Conservation (phyloP, 2,888 invertebrate genomes). For the Brenthis daphne region DNA sequence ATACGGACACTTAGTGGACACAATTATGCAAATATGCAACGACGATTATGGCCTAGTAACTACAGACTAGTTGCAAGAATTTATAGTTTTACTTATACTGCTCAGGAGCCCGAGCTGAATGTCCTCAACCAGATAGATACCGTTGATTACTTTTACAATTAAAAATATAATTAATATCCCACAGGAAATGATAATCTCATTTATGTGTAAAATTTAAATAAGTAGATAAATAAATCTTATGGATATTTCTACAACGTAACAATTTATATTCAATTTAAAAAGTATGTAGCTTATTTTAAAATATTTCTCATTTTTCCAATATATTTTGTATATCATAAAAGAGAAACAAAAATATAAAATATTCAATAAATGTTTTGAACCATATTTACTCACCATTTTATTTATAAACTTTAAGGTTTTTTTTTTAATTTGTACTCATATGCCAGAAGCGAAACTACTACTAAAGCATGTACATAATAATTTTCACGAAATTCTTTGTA, state of each 20-base stretch:
- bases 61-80: constrained; percentile 70
- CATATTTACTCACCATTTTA: background rate
- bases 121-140: constrained; percentile 48
- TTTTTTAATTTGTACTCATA: constrained; percentile 11
- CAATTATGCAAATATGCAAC: constrained; percentile 77
- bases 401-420: background rate
- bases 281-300: no score
- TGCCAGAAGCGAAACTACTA: constrained; percentile 60
- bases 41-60: constrained; percentile 75
- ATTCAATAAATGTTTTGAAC: background rate
- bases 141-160: constrained; percentile 47
- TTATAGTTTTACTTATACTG: constrained; percentile 53
- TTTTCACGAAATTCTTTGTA: constrained; percentile 80
- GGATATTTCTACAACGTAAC: no score
- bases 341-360: no score
- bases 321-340: no score
- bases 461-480: constrained; percentile 69
- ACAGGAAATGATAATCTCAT: no score
- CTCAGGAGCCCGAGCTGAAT: constrained; percentile 36
- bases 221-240: no score
- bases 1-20: constrained; percentile 72
- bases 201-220: no score
- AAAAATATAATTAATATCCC: background rate
- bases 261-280: no score
- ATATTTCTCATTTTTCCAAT: no score